Evolutionary conservation across 1,140 invertebrate genomes (phyloP).

Genomic region (Hydropsyche tenuis): DNA sequence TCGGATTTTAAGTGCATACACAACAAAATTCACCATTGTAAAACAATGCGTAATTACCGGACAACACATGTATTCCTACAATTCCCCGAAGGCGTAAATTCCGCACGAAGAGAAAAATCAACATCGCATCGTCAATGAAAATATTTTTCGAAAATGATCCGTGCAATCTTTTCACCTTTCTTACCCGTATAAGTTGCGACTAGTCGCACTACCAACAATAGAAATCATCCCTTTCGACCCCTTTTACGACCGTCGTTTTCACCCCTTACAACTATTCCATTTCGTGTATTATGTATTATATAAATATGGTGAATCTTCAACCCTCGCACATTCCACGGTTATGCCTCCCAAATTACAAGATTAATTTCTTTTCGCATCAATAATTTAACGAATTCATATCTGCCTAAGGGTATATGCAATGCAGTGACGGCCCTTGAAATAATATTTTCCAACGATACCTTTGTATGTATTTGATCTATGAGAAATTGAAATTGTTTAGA

Average conservation of each 20-base stretch:
- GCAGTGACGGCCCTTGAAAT: conserved; percentile 30
- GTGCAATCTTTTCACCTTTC: background rate
- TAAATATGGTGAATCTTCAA: conserved; percentile 6
- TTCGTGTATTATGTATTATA: background rate
- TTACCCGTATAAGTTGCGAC: conserved; percentile 12
- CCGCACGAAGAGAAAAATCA: too few species aligned
- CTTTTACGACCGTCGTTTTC: conserved; percentile 41
- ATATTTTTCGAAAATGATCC: too few species aligned
- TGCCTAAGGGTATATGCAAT: conserved; percentile 34
- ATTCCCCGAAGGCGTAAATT: too few species aligned
- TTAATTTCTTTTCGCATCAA: conserved; percentile 52
- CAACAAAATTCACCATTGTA: too few species aligned
- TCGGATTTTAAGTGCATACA: too few species aligned
- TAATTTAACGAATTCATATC: conserved; percentile 51
- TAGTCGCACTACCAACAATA: conserved; percentile 33
- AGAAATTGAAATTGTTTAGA: conserved; percentile 14
- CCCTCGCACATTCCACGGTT: conserved; percentile 47
- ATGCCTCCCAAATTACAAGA: conserved; percentile 51
- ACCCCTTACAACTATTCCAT: conserved; percentile 22
- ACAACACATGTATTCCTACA: too few species aligned
- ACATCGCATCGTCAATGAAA: too few species aligned
- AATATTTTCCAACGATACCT: too few species aligned
- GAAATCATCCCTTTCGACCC: conserved; percentile 42
- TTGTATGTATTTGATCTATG: too few species aligned
- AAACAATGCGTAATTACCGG: too few species aligned